Base-by-base conservation (phyloP, 1,140 invertebrate genomes). In the Ceratitis capitata region DNA sequence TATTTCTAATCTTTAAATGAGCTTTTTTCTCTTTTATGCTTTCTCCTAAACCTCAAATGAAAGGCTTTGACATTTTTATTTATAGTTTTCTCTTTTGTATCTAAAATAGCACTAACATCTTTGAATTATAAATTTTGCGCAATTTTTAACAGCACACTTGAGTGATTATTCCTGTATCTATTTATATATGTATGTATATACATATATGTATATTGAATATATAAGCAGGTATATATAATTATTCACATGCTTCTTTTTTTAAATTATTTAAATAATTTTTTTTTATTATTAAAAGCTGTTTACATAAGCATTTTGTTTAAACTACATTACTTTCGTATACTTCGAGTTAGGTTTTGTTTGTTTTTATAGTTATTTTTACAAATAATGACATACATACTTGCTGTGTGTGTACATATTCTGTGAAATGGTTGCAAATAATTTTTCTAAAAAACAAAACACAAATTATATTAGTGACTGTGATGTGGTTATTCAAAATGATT, bases 41-140 rank as follows among this genome's bases (percentile, higher is more conserved):
- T 29, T 61, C 29, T 4, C 23, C 26, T 61, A 29, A 61, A 61
- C 10, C 29, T 61, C 3, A 29, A 61, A 61, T 29, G 19, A 53
- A 26, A n/a, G n/a, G n/a, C n/a, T n/a, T n/a, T n/a, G n/a, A 47
- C 12, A 47, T 47, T 47, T 47, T 47, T 47, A 6, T 12, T 6
- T 47, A 47, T 47, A 53, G 9, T 23, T 53, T 53, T 53, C 16
- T 32, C 29, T 12, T 29, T 61, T 78, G 35, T 78, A 42, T 78
- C 69, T 78, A 78, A 78, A 69, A 69, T 69, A 78, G 69, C 39
- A 78, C 69, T 78, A 78, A 78, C 69, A 69, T 78, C 69, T 78
- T 78, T 78, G 69, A 78, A 45, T 78, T 45, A 39, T n/a, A 78
- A 42, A 78, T 45, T 78, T 78, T 78, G 39, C 69, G 39, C 35